Percentiles rank a stretch among this genome's conserved stretches.
Evolutionary conservation across 35 echinoderm and acorn worm genomes (phyloP).

Genomic region (Heliocidaris tuberculata): DNA sequence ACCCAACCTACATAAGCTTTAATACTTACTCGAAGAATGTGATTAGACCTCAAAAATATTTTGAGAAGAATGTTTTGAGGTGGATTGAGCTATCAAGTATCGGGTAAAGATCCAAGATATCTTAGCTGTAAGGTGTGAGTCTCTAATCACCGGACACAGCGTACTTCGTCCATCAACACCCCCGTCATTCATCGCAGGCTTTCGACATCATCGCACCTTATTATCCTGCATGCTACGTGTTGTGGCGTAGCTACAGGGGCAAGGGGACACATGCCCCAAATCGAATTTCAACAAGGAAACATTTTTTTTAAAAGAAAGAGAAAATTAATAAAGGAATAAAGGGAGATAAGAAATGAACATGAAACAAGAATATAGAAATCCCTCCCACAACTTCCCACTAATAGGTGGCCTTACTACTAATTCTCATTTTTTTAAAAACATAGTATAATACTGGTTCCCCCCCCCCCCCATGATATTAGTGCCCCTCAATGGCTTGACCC

Average conservation of each 20-base stretch:
- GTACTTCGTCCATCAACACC: neutral
- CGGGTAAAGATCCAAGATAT: neutral
- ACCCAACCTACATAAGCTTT: neutral
- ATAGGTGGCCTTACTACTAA: too few species aligned
- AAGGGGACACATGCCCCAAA: too few species aligned
- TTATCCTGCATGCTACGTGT: neutral
- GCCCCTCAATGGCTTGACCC: too few species aligned
- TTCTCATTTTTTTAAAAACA: too few species aligned
- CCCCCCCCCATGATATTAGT: too few species aligned
- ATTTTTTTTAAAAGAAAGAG: too few species aligned
- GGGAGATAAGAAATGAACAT: neutral
- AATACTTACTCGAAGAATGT: neutral
- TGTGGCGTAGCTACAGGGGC: too few species aligned
- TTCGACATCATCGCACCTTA: neutral
- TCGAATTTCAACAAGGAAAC: too few species aligned
- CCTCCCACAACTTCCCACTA: too few species aligned
- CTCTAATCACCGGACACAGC: neutral
- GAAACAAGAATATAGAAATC: too few species aligned
- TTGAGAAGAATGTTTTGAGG: neutral
- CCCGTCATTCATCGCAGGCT: neutral
- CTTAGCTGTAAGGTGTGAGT: neutral
- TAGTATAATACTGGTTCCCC: too few species aligned
- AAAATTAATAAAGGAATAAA: neutral
- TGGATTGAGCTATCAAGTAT: constrained; percentile 5
- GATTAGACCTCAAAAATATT: neutral